These are phyloP conservation scores for Ischnura elegans DNA, from an alignment of 2,888 invertebrate species.

Conservation along the genomic window DNA sequence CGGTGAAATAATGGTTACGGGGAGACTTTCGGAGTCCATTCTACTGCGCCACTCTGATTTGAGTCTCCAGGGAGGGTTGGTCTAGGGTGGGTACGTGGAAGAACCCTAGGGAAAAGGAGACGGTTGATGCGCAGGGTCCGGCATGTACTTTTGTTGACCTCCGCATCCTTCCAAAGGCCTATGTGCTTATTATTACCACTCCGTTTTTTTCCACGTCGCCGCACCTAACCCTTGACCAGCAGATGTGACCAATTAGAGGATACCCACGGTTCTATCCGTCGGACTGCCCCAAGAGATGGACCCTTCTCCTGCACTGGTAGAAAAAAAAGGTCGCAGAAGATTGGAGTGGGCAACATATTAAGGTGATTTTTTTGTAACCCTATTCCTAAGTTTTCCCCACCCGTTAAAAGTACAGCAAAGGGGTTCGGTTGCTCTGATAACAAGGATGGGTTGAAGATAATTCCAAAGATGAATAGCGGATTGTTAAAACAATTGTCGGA, in stretches of 20 bases:
- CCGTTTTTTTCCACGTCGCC: not conserved
- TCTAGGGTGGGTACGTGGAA: no score
- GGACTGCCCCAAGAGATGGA: not conserved
- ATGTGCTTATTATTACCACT: not conserved
- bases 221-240: conserved; percentile 8
- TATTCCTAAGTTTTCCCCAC: not conserved
- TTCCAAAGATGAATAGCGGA: no score
- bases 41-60: not conserved
- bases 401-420: no score
- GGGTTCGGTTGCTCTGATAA: no score
- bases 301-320: not conserved
- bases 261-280: not conserved
- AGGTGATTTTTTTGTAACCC: not conserved
- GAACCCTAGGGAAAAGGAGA: not conserved
- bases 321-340: not conserved
- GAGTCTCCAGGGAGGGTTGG: no score
- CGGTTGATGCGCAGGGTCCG: not conserved
- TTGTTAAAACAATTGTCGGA: no score
- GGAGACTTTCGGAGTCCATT: not conserved
- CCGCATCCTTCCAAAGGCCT: not conserved
- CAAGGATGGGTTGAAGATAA: no score
- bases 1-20: not conserved
- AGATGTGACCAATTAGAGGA: conserved; percentile 49
- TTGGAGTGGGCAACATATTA: not conserved
- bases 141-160: not conserved